Conservation (phyloP, 2,888 invertebrate species). For the Drosophila vallismaia region DNA sequence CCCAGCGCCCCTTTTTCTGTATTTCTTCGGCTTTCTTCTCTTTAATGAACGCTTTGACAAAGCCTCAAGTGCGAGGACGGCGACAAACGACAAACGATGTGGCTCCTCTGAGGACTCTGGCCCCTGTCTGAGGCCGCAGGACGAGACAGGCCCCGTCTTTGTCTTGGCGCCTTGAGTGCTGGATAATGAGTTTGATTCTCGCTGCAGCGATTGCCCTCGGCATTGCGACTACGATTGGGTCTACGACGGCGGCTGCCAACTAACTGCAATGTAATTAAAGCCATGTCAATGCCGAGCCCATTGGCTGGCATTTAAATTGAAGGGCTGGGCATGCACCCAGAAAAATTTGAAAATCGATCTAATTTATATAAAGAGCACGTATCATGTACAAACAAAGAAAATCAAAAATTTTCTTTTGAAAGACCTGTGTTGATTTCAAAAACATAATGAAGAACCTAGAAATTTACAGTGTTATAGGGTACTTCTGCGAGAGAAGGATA, state of each 20-base stretch:
- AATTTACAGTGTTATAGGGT: too few species aligned
- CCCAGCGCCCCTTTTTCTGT: conserved; percentile 22
- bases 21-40: conserved; percentile 29
- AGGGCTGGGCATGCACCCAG: conserved; percentile 6
- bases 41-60: conserved; percentile 79
- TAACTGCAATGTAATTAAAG: conserved; percentile 73
- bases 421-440: not conserved
- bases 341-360: not conserved
- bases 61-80: conserved; percentile 67
- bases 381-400: not conserved
- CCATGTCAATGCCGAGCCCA: conserved; percentile 66
- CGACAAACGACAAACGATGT: conserved; percentile 45
- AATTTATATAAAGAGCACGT: not conserved
- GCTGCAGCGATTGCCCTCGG: conserved; percentile 39
- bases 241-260: conserved; percentile 30
- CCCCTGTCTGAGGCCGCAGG: conserved; percentile 32
- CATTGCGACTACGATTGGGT: conserved; percentile 14
- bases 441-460: not conserved
- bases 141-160: conserved; percentile 16
- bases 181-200: conserved; percentile 63
- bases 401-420: not conserved
- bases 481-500: too few species aligned
- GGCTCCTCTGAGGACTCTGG: conserved; percentile 26
- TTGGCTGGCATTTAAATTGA: conserved; percentile 45
- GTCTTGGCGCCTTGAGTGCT: conserved; percentile 67